These are phyloP conservation scores for Chaetodon trifascialis DNA, from an alignment of 2,113 vertebrate genomes.

Conservation along the genomic window DNA sequence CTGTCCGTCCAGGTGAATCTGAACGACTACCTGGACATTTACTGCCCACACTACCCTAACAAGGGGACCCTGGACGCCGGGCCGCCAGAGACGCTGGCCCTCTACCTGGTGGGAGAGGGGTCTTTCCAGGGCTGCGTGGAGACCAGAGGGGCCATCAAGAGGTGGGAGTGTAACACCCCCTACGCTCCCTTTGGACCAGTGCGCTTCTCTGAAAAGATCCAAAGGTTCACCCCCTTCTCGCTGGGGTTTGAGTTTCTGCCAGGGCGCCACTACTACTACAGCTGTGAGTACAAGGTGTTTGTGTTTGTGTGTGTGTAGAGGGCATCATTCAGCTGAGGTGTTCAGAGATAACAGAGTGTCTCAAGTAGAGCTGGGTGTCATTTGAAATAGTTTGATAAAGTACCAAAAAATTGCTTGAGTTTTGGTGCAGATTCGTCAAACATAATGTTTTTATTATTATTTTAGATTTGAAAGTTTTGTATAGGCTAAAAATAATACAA, in stretches of 20 bases:
- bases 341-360: neutral
- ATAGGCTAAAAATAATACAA: neutral
- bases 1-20: conserved; percentile 93
- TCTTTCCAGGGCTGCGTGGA: conserved; percentile 92
- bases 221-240: conserved; percentile 97
- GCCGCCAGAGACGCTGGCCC: conserved; percentile 89
- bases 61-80: conserved; percentile 41
- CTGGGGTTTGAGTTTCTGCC: conserved; percentile 96
- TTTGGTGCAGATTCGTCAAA: neutral
- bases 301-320: conserved; percentile 11
- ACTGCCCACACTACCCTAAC: conserved; percentile 91
- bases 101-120: conserved; percentile 92
- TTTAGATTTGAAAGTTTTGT: neutral
- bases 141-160: conserved; percentile 91
- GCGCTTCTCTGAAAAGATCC: conserved; percentile 97
- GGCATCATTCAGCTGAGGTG: neutral
- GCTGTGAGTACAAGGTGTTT: conserved; percentile 88
- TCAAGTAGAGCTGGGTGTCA: neutral
- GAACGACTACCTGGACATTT: conserved; percentile 98
- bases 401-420: neutral
- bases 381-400: neutral
- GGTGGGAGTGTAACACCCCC: conserved; percentile 97
- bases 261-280: conserved; percentile 95
- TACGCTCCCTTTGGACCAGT: conserved; percentile 91
- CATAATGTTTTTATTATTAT: neutral